Percentiles rank a stretch among this genome's conserved stretches.
These are phyloP conservation scores for Crotalus helleri DNA, from an alignment of 2,113 vertebrate species.

Conservation along the genomic window DNA sequence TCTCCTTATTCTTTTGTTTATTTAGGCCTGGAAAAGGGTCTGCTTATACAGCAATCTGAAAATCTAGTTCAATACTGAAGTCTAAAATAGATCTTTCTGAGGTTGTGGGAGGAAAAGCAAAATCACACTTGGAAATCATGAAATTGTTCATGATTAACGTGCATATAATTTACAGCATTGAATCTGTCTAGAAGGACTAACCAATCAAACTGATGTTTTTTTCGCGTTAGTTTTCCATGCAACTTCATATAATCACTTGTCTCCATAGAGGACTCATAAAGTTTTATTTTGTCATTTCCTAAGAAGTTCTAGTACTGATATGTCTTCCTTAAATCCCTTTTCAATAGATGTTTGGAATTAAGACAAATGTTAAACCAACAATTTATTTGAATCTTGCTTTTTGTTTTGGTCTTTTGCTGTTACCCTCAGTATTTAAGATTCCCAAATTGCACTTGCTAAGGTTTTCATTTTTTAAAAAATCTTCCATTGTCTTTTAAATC, in stretches of 20 bases:
- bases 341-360: slow-evolving; percentile 57
- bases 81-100: not conserved
- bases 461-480: slow-evolving; percentile 17
- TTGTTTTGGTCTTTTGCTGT: slow-evolving; percentile 15
- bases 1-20: not conserved
- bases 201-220: slow-evolving; percentile 8
- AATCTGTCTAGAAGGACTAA: slow-evolving; percentile 10
- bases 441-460: slow-evolving; percentile 31
- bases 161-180: not conserved
- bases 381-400: slow-evolving; percentile 12
- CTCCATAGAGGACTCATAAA: slow-evolving; percentile 43
- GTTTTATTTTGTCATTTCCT: slow-evolving; percentile 43
- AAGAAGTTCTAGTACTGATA: slow-evolving; percentile 33
- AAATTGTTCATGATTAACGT: slow-evolving; percentile 36
- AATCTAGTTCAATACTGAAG: not conserved
- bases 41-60: not conserved
- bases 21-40: too few relatives aligned
- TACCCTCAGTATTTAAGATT: slow-evolving; percentile 32
- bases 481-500: slow-evolving; percentile 33
- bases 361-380: slow-evolving; percentile 53
- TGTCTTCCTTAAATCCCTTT: slow-evolving; percentile 40
- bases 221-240: slow-evolving; percentile 4
- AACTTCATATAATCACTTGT: slow-evolving; percentile 29
- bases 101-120: not conserved
- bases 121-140: slow-evolving; percentile 26